Base-by-base conservation (phyloP, 1,140 invertebrate genomes). In the Andricus grossulariae region DNA sequence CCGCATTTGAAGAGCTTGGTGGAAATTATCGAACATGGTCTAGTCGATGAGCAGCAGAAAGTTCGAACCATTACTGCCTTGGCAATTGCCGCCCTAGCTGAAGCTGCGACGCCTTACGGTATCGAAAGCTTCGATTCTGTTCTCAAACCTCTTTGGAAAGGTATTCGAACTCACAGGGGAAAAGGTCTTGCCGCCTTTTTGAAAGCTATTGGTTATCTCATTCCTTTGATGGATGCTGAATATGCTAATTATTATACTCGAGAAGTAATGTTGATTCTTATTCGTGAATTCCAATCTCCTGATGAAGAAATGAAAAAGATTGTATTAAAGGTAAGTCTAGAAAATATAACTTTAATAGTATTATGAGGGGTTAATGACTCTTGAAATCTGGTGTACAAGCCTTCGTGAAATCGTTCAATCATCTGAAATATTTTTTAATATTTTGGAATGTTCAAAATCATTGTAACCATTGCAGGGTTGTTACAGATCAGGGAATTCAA, bases 221-320 rank as follows among this genome's bases (percentile, higher is more conserved):
- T 99, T 81, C 99, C 99, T 0, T 93, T 99, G 71, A 99, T 99
- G 99, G 99, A 99, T 88, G 98, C 99, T 72, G 99, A 99, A 91
- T 99, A 99, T 88, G 99, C 99, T 2, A 99, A 99, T 90, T 99
- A 99, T 90, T 99, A 99, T 90, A 99, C 99, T 16, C 94, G 98
- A 81, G 99, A 99, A 96, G 99, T 99, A 85, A 99, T 99, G 99
- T 93, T 99, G 87, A 99, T 99, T 91, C 92, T 99, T 10, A 99
- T 99, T 87, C 94, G 99, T 91, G 99, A 99, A 92, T 99, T 99
- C 90, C 98, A 99, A 90, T 99, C 98, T 66, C 99, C 99, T 3
- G 99, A 99, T 92, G 99, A 99, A 92, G 99, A 99, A 94, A 99
- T 99, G 99, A 99, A 99, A 89, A 99, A 99, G 89, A 99, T 99